Conservation (phyloP, 2,888 invertebrate genomes). For the Argyresthia albistria region DNA sequence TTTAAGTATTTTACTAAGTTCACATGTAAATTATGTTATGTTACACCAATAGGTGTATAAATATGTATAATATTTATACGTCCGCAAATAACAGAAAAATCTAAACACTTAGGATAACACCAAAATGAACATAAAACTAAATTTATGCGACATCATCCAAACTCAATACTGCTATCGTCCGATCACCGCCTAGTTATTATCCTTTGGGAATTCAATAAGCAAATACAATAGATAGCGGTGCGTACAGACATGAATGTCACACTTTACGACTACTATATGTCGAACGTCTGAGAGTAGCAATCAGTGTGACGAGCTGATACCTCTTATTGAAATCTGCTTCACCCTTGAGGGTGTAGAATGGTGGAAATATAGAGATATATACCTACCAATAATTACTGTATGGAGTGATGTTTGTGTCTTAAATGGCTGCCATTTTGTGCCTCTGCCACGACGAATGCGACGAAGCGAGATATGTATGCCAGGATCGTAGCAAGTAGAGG, state of each 20-base stretch:
- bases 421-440: too few species aligned
- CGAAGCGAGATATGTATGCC: too few species aligned
- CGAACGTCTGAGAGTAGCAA: conserved; percentile 40
- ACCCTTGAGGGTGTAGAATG: conserved; percentile 34
- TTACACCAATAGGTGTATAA: too few species aligned
- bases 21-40: too few species aligned
- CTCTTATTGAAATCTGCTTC: conserved; percentile 62
- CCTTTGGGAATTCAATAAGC: conserved; percentile 5
- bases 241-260: conserved; percentile 1
- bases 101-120: too few species aligned
- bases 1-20: too few species aligned
- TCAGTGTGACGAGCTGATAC: conserved; percentile 37
- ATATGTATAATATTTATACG: too few species aligned
- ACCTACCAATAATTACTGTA: too few species aligned
- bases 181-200: conserved; percentile 1
- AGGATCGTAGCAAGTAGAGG: too few species aligned
- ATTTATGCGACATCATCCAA: not conserved
- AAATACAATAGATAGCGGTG: conserved; percentile 8
- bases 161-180: not conserved
- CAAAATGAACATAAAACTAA: not conserved
- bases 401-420: too few species aligned
- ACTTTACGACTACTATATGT: conserved; percentile 29
- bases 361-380: conserved; percentile 32
- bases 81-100: too few species aligned
- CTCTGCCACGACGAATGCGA: too few species aligned